These are phyloP conservation scores for Salarias fasciatus DNA, from an alignment of 2,797 vertebrate genomes.

Conservation along the genomic window DNA sequence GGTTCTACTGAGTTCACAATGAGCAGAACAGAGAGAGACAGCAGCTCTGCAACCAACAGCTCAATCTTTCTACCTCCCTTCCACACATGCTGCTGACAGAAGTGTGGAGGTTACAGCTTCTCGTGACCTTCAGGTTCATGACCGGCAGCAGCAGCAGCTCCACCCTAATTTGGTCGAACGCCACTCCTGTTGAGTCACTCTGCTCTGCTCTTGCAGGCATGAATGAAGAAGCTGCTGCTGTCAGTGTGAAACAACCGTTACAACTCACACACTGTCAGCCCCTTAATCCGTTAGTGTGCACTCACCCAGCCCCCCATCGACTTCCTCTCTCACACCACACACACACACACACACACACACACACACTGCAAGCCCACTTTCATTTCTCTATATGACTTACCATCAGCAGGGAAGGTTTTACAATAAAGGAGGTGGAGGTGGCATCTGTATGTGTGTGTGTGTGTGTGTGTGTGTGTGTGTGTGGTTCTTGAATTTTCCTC, in stretches of 20 bases:
- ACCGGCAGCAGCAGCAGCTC: too few species aligned
- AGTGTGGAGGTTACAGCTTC: too few species aligned
- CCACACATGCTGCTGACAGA: too few species aligned
- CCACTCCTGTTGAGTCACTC: too few species aligned
- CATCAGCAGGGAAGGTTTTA: conserved; percentile 39
- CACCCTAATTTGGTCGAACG: too few species aligned
- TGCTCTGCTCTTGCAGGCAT: too few species aligned
- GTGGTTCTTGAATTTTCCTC: not conserved
- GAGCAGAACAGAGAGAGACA: too few species aligned
- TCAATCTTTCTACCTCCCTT: too few species aligned
- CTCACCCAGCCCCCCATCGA: conserved; percentile 12
- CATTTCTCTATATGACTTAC: conserved; percentile 63
- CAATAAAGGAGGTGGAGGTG: conserved; percentile 56
- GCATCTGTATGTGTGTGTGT: too few species aligned
- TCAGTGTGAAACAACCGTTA: conserved; percentile 24
- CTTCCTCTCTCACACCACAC: conserved; percentile 27
- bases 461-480: conserved; percentile 6
- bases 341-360: conserved; percentile 28
- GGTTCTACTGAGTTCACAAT: too few species aligned
- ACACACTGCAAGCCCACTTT: conserved; percentile 47
- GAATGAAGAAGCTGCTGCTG: not conserved
- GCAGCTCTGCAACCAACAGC: too few species aligned
- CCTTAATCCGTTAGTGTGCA: conserved; percentile 17
- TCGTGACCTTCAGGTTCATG: too few species aligned
- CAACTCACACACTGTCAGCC: conserved; percentile 10